Evolutionary conservation across 2,888 invertebrate species (phyloP), one percentile per base, ranked within the genome.

Genomic region (Therioaphis trifolii): DNA sequence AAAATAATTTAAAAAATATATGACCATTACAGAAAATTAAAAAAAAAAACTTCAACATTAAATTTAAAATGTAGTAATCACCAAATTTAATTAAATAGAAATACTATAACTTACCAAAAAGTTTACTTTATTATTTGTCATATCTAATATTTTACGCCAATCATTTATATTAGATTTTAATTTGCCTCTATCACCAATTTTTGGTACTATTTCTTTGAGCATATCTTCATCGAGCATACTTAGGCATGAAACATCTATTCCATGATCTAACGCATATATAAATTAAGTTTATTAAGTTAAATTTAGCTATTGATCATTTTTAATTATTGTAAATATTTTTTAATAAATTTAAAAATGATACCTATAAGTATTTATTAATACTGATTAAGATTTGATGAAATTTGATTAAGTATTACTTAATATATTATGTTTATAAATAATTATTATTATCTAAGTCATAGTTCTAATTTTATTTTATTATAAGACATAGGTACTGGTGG

Each of bases 181-280:
- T 40, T 66, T 66, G n/a, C 35, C 66, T 40, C 66, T 66, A n/a
- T 66, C 66, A n/a, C 66, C 66, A n/a, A 66, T 3, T 66, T 66
- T 66, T n/a, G 40, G 66, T 0, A 68, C 68, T n/a, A 68, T 21
- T 68, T 68, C 68, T 68, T 68, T 68, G 1, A 68, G n/a, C 68
- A 68, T 68, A 68, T 68, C 68, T 68, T 68, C 68, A 12, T 40
- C 21, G 9, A 68, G 68, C 40, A 68, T 68, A 21, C 40, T 40
- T 43, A 68, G 11, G 40, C 21, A 68, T 12, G 68, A 68, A 4
- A 68, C 11, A 68, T 68, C 68, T 21, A 68, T 40, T 18, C 68
- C 68, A 21, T 68, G 40, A 12, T 68, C 68, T 68, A 68, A 43
- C 12, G 4, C 43, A 43, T 43, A 43, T 4, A 43, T 43, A 43